Conservation (phyloP, 1,140 invertebrate species). For the Lineus longissimus region DNA sequence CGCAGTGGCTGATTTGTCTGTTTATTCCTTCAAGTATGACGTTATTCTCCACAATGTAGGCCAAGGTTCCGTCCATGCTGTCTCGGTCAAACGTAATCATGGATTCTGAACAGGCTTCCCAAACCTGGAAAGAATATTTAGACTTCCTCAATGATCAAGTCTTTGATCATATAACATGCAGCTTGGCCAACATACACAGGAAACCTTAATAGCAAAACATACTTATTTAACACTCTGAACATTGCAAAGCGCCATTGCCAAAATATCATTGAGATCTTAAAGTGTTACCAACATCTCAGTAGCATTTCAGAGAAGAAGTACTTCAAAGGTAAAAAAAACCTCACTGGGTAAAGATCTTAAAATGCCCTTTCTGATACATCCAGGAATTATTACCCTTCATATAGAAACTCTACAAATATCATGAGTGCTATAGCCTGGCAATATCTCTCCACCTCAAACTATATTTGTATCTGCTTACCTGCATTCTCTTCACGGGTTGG, state of each 20-base stretch:
- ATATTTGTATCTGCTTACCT: conserved; percentile 63
- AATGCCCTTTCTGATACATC: no score
- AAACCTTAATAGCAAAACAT: no score
- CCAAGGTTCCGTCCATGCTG: conserved; percentile 65
- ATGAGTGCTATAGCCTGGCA: no score
- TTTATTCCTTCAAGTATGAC: conserved; percentile 68
- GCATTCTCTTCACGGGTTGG: conserved; percentile 77
- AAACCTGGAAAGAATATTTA: conserved; percentile 69
- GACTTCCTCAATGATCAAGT: neutral
- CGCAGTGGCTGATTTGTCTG: conserved; percentile 57
- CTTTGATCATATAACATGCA: neutral
- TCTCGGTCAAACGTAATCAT: conserved; percentile 79
- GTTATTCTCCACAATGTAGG: conserved; percentile 94
- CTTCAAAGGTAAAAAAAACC: no score
- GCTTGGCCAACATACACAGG: neutral
- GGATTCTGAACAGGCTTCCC: conserved; percentile 85
- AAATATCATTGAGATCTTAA: no score
- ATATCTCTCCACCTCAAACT: neutral
- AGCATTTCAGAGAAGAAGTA: no score
- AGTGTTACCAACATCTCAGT: no score
- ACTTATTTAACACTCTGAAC: no score
- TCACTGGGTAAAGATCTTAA: no score
- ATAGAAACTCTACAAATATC: no score
- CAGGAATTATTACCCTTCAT: no score
- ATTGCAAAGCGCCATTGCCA: no score